Base-by-base conservation (phyloP, 2,113 vertebrate species). In the Climacteris rufus region DNA sequence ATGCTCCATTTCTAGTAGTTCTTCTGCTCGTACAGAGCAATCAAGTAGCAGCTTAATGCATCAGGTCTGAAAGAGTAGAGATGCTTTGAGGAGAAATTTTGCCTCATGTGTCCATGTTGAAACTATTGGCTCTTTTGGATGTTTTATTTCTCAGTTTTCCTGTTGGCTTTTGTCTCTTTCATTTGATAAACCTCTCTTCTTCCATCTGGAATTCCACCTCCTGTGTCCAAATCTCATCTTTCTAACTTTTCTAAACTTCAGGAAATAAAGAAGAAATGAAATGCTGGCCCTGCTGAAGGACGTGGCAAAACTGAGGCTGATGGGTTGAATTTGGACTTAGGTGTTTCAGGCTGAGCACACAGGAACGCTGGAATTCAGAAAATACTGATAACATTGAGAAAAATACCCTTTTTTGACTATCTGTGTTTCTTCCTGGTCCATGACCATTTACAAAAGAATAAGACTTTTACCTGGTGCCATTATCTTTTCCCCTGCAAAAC, bases 161-260 rank as follows among this genome's bases (percentile, higher is more conserved):
- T 70, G 7, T 74, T 92, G 72, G 76, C 63, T 94, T 86, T 74
- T 86, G 25, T 42, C 33, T 90, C n/a, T 81, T 52, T 45, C 35
- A 37, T 86, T 86, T 53, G 44, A 92, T 49, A 74, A 90, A 70
- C 22, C 44, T 90, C 87, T 94, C 33, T 86, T 61, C 44, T 90
- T 92, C 93, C 94, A 95, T 79, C 83, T 97, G 92, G 77, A 92
- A 63, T 92, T 92, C 45, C 5, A 75, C 14, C 16, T 78, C 20
- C 44, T 31, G 5, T 68, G 40, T 80, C 85, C 86, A 94, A 83
- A 92, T 83, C 35, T 70, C 84, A 52, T 91, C 20, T 87, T 82
- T 83, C 35, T 49, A 54, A 86, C 40, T 89, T 93, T 71, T 71
- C 49, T 71, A 69, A 88, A 93, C 56, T 81, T 93, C 24, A 81